phyloP scores from a whole-genome alignment of 2,888 invertebrate genomes.

The Habrosyne pyritoides region DNA sequence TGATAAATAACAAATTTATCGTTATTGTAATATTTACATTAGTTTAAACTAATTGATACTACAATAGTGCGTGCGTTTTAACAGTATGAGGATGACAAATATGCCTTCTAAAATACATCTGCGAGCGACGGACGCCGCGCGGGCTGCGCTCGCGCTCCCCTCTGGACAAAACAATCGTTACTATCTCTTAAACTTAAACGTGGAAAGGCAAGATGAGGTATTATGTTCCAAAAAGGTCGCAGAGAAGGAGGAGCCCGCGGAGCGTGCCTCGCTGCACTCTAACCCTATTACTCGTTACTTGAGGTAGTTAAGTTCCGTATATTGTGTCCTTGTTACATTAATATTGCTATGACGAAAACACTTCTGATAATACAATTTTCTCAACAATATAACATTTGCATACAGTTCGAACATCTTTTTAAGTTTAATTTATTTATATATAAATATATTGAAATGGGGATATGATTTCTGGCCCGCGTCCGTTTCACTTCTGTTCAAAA shows the following conservation, averaged over 20 bases:
- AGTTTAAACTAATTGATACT: slow-evolving; percentile 66
- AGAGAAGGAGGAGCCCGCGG: slow-evolving; percentile 25
- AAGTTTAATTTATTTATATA: slow-evolving; percentile 37
- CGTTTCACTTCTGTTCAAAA: slow-evolving; percentile 17
- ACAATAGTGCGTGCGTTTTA: slow-evolving; percentile 73
- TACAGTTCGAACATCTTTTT: slow-evolving; percentile 53
- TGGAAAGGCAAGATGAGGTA: slow-evolving; percentile 71
- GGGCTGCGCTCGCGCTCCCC: slow-evolving; percentile 16
- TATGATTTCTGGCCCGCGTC: slow-evolving; percentile 17
- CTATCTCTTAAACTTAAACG: slow-evolving; percentile 46
- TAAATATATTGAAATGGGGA: slow-evolving; percentile 26
- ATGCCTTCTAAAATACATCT: slow-evolving; percentile 66
- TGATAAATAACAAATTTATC: slow-evolving; percentile 80
- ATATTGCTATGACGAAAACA: slow-evolving; percentile 73
- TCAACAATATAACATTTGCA: slow-evolving; percentile 70
- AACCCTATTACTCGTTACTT: slow-evolving; percentile 69
- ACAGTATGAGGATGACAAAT: slow-evolving; percentile 68
- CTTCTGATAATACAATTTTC: slow-evolving; percentile 66
- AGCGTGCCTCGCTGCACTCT: slow-evolving; percentile 51
- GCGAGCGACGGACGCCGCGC: slow-evolving; percentile 28
- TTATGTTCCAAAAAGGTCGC: slow-evolving; percentile 24
- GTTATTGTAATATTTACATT: slow-evolving; percentile 75
- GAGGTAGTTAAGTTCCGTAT: slow-evolving; percentile 79
- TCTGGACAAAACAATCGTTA: slow-evolving; percentile 24
- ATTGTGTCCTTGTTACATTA: slow-evolving; percentile 64